These are phyloP conservation scores for Urosaurus nigricauda DNA, from an alignment of 2,797 vertebrate species.

Conservation along the genomic window DNA sequence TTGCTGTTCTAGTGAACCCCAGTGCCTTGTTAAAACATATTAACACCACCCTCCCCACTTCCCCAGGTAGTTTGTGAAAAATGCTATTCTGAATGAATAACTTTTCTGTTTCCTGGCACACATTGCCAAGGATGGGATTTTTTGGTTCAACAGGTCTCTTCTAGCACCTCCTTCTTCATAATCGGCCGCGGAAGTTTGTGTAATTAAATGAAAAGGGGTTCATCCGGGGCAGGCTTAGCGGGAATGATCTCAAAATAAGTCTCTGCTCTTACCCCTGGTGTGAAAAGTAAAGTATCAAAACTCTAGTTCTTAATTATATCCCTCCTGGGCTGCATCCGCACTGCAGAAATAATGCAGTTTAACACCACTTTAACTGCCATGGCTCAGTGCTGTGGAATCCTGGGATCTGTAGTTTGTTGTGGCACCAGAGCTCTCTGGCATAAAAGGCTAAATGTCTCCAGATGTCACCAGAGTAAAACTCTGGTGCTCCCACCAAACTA, in stretches of 20 bases:
- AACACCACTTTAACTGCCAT: too few relatives aligned
- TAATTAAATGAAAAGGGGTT: neutral
- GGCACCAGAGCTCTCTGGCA: too few relatives aligned
- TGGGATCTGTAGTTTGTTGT: too few relatives aligned
- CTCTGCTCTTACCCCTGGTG: neutral
- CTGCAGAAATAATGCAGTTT: too few relatives aligned
- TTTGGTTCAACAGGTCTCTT: neutral
- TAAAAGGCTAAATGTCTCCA: too few relatives aligned
- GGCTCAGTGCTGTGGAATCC: too few relatives aligned
- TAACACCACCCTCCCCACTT: slow-evolving; percentile 54
- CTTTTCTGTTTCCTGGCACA: neutral
- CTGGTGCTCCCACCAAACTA: too few relatives aligned
- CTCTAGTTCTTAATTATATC: neutral
- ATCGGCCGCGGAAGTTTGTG: neutral
- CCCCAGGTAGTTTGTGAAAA: slow-evolving; percentile 66
- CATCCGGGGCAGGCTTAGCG: neutral
- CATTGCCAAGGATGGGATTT: neutral
- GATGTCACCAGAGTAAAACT: too few relatives aligned
- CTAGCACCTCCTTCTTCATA: neutral
- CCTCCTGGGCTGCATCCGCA: neutral
- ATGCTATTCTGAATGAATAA: neutral
- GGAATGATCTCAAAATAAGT: neutral
- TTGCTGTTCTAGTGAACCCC: slow-evolving; percentile 68
- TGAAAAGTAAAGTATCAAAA: neutral
- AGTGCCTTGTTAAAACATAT: slow-evolving; percentile 75